Evolutionary conservation across 2,888 invertebrate species (phyloP).

Genomic region (Elysia crispata): DNA sequence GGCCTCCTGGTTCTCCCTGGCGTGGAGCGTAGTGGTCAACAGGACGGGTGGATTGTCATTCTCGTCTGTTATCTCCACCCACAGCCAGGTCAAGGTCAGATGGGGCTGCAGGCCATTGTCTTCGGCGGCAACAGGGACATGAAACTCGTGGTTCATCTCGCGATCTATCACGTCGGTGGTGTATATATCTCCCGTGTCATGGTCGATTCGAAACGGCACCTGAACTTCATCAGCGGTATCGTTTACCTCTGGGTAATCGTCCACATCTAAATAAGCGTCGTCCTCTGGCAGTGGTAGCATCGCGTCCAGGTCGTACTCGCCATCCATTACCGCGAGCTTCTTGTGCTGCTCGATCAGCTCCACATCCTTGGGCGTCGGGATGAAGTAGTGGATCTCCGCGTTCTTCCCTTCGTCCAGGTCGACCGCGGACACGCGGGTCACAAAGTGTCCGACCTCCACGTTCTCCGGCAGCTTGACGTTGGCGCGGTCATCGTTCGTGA

Average conservation of each 20-base stretch:
- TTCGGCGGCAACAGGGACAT: conserved; percentile 85
- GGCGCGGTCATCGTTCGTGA: conserved; percentile 78
- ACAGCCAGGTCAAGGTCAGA: conserved; percentile 67
- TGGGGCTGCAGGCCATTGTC: conserved; percentile 57
- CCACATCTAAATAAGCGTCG: too few species aligned
- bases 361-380: too few species aligned
- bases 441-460: conserved; percentile 77
- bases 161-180: conserved; percentile 84
- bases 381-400: conserved; percentile 84
- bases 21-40: conserved; percentile 87
- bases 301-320: too few species aligned
- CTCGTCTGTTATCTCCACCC: conserved; percentile 68
- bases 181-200: conserved; percentile 28
- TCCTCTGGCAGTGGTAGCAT: too few species aligned
- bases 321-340: neutral
- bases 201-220: conserved; percentile 27
- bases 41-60: conserved; percentile 93
- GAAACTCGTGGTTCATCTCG: conserved; percentile 90
- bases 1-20: conserved; percentile 77
- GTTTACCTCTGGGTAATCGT: too few species aligned
- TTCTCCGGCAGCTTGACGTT: conserved; percentile 61
- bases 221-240: neutral
- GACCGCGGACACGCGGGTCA: conserved; percentile 89
- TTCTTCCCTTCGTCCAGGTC: conserved; percentile 95
- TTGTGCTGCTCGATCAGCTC: too few species aligned